phyloP scores from a whole-genome alignment of 2,797 vertebrate species.

The Helostoma temminkii region DNA sequence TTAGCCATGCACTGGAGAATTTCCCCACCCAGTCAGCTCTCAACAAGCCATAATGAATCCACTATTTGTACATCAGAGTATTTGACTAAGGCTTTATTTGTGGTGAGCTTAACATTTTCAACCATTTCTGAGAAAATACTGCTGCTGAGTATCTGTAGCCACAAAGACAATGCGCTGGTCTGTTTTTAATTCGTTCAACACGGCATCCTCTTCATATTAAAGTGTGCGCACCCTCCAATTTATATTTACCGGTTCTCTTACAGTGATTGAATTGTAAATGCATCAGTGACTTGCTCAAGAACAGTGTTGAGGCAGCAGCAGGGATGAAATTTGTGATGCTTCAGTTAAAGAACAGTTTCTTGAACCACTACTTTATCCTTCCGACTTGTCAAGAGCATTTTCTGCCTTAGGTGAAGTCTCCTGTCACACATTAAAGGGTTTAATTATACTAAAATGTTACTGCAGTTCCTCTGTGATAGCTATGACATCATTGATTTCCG shows the following conservation, averaged over 20 bases:
- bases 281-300: constrained; percentile 24
- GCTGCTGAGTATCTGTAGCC: constrained; percentile 28
- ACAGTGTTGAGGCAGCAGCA: constrained; percentile 25
- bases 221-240: constrained; percentile 28
- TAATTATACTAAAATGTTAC: constrained; percentile 41
- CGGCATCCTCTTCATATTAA: constrained; percentile 1
- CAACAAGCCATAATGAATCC: constrained; percentile 68
- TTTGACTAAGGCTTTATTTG: constrained; percentile 68
- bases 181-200: constrained; percentile 24
- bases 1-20: constrained; percentile 58
- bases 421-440: constrained; percentile 22
- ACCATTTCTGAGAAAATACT: constrained; percentile 52
- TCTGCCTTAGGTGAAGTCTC: constrained; percentile 15
- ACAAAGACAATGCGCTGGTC: constrained; percentile 31
- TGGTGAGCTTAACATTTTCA: constrained; percentile 68
- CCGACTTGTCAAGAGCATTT: neutral
- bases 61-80: constrained; percentile 69
- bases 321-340: constrained; percentile 38
- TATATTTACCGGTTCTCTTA: constrained; percentile 28
- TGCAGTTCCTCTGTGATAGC: neutral
- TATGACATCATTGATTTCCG: constrained; percentile 23
- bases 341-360: constrained; percentile 33
- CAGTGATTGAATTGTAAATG: constrained; percentile 24
- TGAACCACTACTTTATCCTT: neutral
- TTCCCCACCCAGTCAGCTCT: constrained; percentile 53